These are phyloP conservation scores for Phoenoteleia sp. DNA, from an alignment of 2,888 invertebrate species.

Conservation along the genomic window DNA sequence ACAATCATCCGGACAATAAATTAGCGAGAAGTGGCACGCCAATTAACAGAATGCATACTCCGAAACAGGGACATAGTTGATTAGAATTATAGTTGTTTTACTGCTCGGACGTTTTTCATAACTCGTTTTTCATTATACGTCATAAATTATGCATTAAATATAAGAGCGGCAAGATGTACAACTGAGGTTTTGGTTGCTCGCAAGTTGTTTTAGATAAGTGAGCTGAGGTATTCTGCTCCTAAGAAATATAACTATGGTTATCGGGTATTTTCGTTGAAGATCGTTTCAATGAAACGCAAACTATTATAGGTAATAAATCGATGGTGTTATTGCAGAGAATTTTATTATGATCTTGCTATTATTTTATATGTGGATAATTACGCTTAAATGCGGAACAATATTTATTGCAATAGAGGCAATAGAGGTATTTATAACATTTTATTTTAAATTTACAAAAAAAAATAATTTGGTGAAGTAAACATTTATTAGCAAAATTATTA, in stretches of 20 bases:
- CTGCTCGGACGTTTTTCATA: conserved; percentile 44
- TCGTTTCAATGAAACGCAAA: conserved; percentile 14
- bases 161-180: conserved; percentile 22
- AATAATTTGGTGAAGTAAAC: too few species aligned
- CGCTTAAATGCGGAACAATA: too few species aligned
- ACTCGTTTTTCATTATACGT: conserved; percentile 48
- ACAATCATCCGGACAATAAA: conserved; percentile 52
- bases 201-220: conserved; percentile 40
- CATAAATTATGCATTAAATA: conserved; percentile 54
- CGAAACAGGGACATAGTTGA: conserved; percentile 58
- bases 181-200: conserved; percentile 14
- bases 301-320: conserved; percentile 32
- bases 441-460: too few species aligned
- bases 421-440: too few species aligned
- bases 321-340: too few species aligned
- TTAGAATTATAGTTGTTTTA: conserved; percentile 58
- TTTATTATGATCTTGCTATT: too few species aligned
- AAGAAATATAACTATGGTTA: conserved; percentile 30
- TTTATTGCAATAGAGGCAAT: too few species aligned
- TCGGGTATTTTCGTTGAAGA: neutral
- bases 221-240: conserved; percentile 2
- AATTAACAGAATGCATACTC: conserved; percentile 52
- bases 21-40: conserved; percentile 61
- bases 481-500: too few species aligned
- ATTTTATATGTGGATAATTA: too few species aligned